These are phyloP conservation scores for Synanceia verrucosa DNA, from an alignment of 2,797 vertebrate species.

Conservation along the genomic window DNA sequence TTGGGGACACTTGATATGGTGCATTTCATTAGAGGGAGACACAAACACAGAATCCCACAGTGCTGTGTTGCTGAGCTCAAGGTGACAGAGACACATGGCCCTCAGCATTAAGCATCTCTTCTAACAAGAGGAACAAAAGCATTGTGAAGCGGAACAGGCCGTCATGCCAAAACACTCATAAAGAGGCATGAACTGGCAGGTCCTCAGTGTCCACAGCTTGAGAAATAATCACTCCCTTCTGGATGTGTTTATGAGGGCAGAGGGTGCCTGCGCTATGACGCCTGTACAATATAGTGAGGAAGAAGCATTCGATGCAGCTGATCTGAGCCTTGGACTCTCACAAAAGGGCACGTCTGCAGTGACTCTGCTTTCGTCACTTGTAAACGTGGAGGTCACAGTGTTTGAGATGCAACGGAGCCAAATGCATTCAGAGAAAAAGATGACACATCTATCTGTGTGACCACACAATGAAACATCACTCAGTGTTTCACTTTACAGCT, in stretches of 20 bases:
- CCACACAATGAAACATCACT: not conserved
- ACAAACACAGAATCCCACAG: conserved; percentile 59
- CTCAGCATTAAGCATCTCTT: conserved; percentile 61
- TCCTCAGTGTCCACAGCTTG: conserved; percentile 78
- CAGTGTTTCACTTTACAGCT: conserved; percentile 45
- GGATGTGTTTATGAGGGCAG: conserved; percentile 80
- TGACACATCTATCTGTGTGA: conserved; percentile 3
- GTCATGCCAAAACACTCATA: conserved; percentile 76
- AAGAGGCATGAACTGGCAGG: conserved; percentile 80
- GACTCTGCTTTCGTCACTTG: conserved; percentile 39
- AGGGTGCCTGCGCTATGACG: conserved; percentile 68
- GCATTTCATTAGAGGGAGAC: conserved; percentile 59
- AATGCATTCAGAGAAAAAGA: conserved; percentile 19
- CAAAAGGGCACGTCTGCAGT: conserved; percentile 37
- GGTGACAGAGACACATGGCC: conserved; percentile 69
- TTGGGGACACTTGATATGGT: conserved; percentile 70
- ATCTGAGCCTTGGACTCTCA: conserved; percentile 56
- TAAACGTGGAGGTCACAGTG: conserved; percentile 3
- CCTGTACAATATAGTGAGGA: conserved; percentile 59
- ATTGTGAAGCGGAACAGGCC: conserved; percentile 65
- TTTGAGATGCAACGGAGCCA: conserved; percentile 23
- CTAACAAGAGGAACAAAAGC: conserved; percentile 72
- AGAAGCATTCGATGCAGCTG: conserved; percentile 53
- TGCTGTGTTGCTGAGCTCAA: conserved; percentile 37
- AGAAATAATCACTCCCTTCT: conserved; percentile 83